Base-by-base conservation (phyloP, 1,140 invertebrate species). In the Solenopsis fugax region DNA sequence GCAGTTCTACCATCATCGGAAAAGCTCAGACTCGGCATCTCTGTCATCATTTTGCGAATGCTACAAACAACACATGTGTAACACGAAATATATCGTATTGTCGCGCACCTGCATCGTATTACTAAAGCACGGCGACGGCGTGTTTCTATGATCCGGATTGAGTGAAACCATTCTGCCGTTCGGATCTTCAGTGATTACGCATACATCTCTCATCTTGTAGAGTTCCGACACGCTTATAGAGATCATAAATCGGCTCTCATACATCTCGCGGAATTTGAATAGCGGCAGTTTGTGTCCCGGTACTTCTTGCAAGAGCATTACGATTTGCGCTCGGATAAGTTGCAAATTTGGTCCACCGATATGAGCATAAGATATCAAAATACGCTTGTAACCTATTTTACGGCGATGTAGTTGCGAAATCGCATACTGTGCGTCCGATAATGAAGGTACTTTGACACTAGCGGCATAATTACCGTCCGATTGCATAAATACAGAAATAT, bases 241-340 rank as follows among this genome's bases (percentile, higher is more conserved):
- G 62, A 97, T 96, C 93, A 98, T 96, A 92, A 97, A 98, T 81
- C 98, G 96, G 89, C 97, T 97, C 94, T 98, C 98, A 93, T 97
- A 98, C 88, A 98, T 95, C 94, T 98, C 97, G 76, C 98, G 96
- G 90, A 98, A 98, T 94, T 98, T 98, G 92, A 98, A 98, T 45
- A 98, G 96, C 3, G 98, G 98, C 86, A 98, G 95, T 87, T 96
- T 96, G 92, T 97, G 96, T 1, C 96, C 96, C 62, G 98, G 97
- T 54, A 98, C 97, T 93, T 98, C 96, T 94, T 96, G 96, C 29
- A 97, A 88, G 45, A 97, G 90, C 90, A 96, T 96, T 18, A 97
- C 96, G 56, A 97, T 96, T 92, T 96, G 96, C n/a, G 96, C 96
- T 56, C 96, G 96, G 21, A 98, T 93, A 60, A 97, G 96, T 62